Percentiles rank a stretch among this genome's conserved stretches.
phyloP scores from a whole-genome alignment of 2,113 vertebrate genomes.

The Gallinago paraguaiae region DNA sequence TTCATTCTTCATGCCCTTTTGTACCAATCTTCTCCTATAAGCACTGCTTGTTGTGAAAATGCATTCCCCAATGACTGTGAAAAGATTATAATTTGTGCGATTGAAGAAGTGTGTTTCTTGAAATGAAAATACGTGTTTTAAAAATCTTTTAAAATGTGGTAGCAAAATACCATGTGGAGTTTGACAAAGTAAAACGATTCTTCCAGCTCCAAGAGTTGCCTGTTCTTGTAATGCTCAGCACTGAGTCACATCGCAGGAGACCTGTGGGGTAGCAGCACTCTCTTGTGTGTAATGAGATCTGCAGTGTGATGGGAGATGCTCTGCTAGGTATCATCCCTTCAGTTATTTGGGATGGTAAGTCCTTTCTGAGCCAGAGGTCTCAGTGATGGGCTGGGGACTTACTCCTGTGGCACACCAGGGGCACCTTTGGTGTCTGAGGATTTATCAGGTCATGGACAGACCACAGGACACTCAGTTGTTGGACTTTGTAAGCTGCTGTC shows the following conservation, averaged over 20 bases:
- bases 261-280: background rate
- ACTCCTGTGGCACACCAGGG: background rate
- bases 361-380: background rate
- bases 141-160: background rate
- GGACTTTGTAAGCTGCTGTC: background rate
- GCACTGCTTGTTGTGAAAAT: background rate
- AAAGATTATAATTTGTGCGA: background rate
- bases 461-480: background rate
- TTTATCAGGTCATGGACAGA: background rate
- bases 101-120: background rate
- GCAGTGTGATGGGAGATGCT: background rate
- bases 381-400: background rate
- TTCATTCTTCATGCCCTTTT: background rate
- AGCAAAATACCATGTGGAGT: background rate
- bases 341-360: background rate
- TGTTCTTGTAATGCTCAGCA: background rate
- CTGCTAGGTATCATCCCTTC: background rate
- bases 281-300: background rate
- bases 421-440: background rate
- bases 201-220: background rate
- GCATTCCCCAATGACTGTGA: background rate
- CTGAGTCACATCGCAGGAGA: background rate
- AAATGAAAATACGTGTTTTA: background rate
- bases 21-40: background rate
- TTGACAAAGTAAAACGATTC: background rate